These are phyloP conservation scores for Microtus montanus DNA, from an alignment of 2,113 vertebrate species.

Conservation along the genomic window DNA sequence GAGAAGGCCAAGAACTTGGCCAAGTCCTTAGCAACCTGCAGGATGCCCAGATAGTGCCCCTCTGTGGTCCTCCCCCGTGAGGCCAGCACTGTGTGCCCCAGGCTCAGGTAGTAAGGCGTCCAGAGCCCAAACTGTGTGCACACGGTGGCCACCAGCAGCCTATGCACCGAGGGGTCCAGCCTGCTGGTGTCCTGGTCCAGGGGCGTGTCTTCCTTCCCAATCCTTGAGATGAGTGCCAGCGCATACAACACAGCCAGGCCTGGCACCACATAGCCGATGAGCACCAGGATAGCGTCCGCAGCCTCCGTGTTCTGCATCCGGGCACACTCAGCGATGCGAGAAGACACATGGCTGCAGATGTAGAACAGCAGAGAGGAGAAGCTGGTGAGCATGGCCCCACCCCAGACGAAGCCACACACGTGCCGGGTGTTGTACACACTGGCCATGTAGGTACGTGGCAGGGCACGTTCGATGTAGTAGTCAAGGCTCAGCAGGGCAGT, in stretches of 20 bases:
- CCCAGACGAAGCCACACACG: constrained; percentile 98
- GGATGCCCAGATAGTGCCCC: constrained; percentile 80
- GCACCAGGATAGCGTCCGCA: constrained; percentile 94
- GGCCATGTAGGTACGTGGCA: constrained; percentile 97
- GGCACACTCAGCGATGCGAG: constrained; percentile 94
- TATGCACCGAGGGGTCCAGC: constrained; percentile 93
- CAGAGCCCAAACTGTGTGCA: constrained; percentile 95
- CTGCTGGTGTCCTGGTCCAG: constrained; percentile 93
- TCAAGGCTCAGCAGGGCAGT: constrained; percentile 96
- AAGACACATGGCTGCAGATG: constrained; percentile 95
- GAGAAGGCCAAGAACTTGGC: constrained; percentile 93
- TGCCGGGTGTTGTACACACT: constrained; percentile 98
- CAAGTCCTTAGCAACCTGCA: constrained; percentile 89
- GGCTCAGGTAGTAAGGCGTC: constrained; percentile 94
- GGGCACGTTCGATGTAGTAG: constrained; percentile 96
- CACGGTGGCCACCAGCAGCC: constrained; percentile 93
- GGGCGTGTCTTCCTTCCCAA: constrained; percentile 93
- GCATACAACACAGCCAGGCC: constrained; percentile 93
- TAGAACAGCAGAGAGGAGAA: constrained; percentile 98
- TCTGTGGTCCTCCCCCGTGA: constrained; percentile 81
- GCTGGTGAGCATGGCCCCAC: constrained; percentile 96
- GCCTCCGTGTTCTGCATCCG: constrained; percentile 97
- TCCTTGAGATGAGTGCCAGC: constrained; percentile 90
- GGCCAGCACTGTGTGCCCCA: constrained; percentile 90
- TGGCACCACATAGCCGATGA: constrained; percentile 95